Evolutionary conservation across 1,140 invertebrate species (phyloP).

Genomic region (Rhagoletis zephyria): DNA sequence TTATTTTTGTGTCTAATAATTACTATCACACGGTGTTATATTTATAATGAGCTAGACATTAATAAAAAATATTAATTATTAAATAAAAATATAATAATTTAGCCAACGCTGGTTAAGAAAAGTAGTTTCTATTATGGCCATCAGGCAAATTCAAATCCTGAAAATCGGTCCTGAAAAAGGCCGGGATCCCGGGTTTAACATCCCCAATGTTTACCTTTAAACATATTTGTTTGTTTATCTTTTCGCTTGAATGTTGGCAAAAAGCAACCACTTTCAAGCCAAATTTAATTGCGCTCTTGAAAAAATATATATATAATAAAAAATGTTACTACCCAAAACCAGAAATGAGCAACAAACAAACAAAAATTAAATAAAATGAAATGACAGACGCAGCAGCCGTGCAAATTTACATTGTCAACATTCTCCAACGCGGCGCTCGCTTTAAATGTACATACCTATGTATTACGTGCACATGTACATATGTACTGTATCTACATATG

Average conservation of each 20-base stretch:
- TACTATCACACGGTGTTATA: too few species aligned
- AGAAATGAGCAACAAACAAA: constrained; percentile 14
- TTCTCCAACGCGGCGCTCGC: background rate
- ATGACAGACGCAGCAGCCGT: constrained; percentile 24
- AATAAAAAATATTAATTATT: too few species aligned
- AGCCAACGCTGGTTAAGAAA: too few species aligned
- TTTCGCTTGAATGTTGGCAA: background rate
- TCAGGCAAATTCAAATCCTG: too few species aligned
- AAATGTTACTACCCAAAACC: background rate
- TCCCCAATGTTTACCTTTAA: too few species aligned
- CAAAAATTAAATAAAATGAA: constrained; percentile 32
- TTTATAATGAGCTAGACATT: too few species aligned
- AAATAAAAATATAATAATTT: too few species aligned
- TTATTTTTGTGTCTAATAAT: too few species aligned
- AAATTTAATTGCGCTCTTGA: constrained; percentile 14
- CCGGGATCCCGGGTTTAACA: too few species aligned
- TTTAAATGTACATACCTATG: background rate
- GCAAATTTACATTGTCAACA: constrained; percentile 46
- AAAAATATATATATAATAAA: too few species aligned
- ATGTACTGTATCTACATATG: background rate
- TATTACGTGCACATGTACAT: background rate
- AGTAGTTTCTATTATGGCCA: too few species aligned
- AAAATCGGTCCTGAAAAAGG: too few species aligned
- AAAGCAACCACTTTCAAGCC: constrained; percentile 6
- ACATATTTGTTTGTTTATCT: background rate